A percentile compares a stretch with the other conserved stretches of the same genome.
These are phyloP conservation scores for Burhinus oedicnemus DNA, from an alignment of 2,113 vertebrate genomes.

Conservation along the genomic window DNA sequence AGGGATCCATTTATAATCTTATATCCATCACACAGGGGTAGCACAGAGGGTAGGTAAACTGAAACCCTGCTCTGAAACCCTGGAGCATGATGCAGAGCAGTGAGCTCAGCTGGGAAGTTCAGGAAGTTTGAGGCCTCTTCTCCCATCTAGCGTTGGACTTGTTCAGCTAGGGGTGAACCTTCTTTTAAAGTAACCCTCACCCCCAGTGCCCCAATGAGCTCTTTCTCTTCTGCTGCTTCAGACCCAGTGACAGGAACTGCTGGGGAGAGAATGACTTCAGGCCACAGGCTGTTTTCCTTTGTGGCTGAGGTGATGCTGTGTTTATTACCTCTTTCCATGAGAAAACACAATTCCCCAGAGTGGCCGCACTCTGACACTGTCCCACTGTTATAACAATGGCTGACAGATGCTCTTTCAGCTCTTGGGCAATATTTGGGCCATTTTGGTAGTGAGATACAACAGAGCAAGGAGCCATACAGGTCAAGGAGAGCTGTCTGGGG, in stretches of 20 bases:
- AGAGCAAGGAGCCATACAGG: not conserved
- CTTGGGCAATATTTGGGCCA: not conserved
- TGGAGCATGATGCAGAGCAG: not conserved
- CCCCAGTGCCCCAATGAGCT: not conserved
- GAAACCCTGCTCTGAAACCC: not conserved
- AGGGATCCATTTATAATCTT: not conserved
- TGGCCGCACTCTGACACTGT: not conserved
- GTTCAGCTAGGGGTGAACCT: not conserved
- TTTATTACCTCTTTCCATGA: constrained; percentile 16
- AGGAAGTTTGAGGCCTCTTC: not conserved
- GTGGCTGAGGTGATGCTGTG: not conserved
- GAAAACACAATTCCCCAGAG: not conserved
- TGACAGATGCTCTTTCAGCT: not conserved
- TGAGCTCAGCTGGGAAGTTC: not conserved
- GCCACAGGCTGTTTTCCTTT: not conserved
- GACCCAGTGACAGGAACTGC: not conserved
- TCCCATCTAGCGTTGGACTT: not conserved
- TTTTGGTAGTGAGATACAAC: not conserved
- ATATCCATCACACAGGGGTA: not conserved
- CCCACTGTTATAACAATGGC: not conserved
- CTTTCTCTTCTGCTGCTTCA: not conserved
- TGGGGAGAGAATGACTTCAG: not conserved
- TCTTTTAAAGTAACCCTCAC: not conserved
- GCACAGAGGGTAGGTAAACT: not conserved
- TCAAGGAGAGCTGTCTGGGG: not conserved